Conservation (phyloP, 1,140 invertebrate species). For the Cyclina sinensis region DNA sequence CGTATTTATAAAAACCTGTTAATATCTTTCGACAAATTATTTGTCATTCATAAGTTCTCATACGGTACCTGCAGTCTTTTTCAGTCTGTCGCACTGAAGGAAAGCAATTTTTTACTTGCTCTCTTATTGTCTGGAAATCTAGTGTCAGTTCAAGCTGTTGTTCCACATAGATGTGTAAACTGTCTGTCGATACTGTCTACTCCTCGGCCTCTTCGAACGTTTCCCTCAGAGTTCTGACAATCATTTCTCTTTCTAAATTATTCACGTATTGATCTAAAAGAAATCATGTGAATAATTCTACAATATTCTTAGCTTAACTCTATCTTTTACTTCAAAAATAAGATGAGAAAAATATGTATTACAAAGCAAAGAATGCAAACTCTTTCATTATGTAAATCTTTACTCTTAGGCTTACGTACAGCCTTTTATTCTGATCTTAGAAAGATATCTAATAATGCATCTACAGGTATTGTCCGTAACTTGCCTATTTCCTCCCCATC, state of each 20-base stretch:
- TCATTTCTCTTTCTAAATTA: neutral
- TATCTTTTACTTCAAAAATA: no score
- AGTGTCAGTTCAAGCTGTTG: neutral
- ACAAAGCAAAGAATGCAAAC: neutral
- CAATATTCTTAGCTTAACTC: no score
- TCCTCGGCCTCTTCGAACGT: neutral
- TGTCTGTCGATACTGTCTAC: neutral
- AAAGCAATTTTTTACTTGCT: neutral
- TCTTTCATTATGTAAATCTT: neutral
- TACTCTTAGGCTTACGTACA: no score
- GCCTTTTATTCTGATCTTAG: no score
- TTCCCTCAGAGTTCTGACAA: neutral
- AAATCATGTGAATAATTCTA: neutral
- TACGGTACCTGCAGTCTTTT: neutral
- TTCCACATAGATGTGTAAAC: slow-evolving; percentile 10
- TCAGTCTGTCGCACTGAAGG: neutral
- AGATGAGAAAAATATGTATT: no score
- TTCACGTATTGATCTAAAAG: neutral
- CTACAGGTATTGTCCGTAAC: no score
- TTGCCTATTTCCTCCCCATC: slow-evolving; percentile 31
- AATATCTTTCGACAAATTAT: no score
- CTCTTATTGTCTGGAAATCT: neutral
- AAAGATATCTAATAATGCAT: no score
- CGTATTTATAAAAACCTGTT: no score
- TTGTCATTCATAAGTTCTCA: no score